Conservation (phyloP, 1,140 invertebrate species). For the Akabosia matsudoensis region DNA sequence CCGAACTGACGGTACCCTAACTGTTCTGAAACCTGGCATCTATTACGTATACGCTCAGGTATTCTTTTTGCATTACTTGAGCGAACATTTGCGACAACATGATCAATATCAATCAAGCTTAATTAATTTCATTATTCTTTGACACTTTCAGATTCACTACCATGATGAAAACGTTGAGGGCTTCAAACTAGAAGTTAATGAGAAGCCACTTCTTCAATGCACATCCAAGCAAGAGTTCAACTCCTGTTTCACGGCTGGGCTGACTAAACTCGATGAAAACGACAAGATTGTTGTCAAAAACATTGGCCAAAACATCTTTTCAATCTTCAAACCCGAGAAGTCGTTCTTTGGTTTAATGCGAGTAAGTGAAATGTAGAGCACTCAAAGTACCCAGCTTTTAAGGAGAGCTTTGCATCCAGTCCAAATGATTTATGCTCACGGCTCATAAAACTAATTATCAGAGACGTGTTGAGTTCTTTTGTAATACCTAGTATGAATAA, state of each 20-base stretch:
- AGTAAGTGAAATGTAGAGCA: neutral
- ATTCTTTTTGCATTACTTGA: neutral
- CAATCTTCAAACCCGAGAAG: conserved; percentile 20
- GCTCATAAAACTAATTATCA: neutral
- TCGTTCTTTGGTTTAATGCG: conserved; percentile 6
- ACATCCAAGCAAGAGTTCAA: conserved; percentile 14
- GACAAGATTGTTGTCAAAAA: conserved; percentile 21
- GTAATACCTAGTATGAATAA: too few relatives aligned
- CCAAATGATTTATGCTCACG: neutral
- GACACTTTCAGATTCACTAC: conserved; percentile 12
- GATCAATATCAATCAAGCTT: too few relatives aligned
- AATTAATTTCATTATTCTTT: neutral
- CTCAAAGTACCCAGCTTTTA: too few relatives aligned
- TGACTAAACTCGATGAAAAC: neutral
- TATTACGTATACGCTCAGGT: conserved; percentile 23
- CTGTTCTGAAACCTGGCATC: neutral
- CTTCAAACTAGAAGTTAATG: neutral
- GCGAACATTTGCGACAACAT: too few relatives aligned
- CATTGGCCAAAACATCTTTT: conserved; percentile 5
- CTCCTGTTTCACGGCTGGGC: conserved; percentile 22
- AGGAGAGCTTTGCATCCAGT: too few relatives aligned
- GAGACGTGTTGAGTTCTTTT: neutral
- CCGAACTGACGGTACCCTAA: neutral
- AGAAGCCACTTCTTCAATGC: conserved; percentile 6
- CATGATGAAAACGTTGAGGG: conserved; percentile 19